Percentiles rank a stretch among this genome's conserved stretches.
Evolutionary conservation across 2,888 invertebrate genomes (phyloP).

Genomic region (Thera obeliscata): DNA sequence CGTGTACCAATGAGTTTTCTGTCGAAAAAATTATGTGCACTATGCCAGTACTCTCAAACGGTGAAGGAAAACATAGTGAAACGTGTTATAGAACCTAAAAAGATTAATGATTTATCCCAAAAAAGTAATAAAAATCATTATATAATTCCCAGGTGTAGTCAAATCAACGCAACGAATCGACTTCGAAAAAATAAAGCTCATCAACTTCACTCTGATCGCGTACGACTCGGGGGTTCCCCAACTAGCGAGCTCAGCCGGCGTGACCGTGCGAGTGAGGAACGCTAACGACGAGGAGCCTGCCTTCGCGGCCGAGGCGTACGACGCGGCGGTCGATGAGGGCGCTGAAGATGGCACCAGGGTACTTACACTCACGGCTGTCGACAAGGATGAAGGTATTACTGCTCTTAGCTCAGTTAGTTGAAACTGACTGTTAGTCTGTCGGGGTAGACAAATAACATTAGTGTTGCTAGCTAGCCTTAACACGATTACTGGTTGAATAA

Average conservation of each 20-base stretch:
- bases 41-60: too few species aligned
- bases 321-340: conserved; percentile 90
- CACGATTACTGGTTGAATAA: too few species aligned
- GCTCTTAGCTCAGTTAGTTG: too few species aligned
- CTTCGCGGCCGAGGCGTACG: conserved; percentile 88
- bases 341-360: conserved; percentile 89
- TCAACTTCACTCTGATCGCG: conserved; percentile 92
- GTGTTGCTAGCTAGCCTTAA: too few species aligned
- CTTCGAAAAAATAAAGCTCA: conserved; percentile 90
- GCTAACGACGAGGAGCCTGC: conserved; percentile 94
- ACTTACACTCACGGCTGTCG: conserved; percentile 89
- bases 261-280: conserved; percentile 91
- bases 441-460: too few species aligned
- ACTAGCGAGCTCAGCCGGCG: conserved; percentile 90
- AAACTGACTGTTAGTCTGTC: too few species aligned
- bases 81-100: too few species aligned
- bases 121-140: too few species aligned
- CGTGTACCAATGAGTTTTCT: too few species aligned
- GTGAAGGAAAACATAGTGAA: too few species aligned
- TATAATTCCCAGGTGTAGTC: conserved; percentile 86
- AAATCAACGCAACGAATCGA: conserved; percentile 91
- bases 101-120: not conserved
- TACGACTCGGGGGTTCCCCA: conserved; percentile 95
- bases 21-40: too few species aligned
- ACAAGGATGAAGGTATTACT: conserved; percentile 88